A percentile compares a stretch with the other conserved stretches of the same genome.
Evolutionary conservation across 2,888 invertebrate genomes (phyloP).

Genomic region (Cepaea hortensis): DNA sequence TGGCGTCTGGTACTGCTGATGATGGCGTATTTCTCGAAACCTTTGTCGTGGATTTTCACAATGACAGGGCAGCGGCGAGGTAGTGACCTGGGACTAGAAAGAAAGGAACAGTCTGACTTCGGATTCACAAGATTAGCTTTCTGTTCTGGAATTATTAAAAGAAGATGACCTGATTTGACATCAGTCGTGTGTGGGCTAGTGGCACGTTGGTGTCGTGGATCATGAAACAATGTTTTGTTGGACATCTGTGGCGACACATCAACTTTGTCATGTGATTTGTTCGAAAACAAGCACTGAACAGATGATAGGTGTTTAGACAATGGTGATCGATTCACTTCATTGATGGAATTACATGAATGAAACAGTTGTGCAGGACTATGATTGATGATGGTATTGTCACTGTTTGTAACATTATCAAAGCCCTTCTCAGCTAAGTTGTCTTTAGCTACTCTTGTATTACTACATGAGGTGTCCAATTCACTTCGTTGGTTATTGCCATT

Average conservation of each 20-base stretch:
- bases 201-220: neutral
- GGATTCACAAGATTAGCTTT: too few relatives aligned
- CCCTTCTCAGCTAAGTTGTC: too few relatives aligned
- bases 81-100: neutral
- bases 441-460: too few relatives aligned
- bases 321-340: neutral
- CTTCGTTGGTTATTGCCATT: neutral
- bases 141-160: neutral
- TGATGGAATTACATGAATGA: too few relatives aligned
- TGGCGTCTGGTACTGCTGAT: slow-evolving; percentile 8
- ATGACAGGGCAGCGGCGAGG: slow-evolving; percentile 19
- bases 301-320: neutral
- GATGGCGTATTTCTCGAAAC: slow-evolving; percentile 18
- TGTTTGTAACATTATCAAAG: too few relatives aligned
- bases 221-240: neutral
- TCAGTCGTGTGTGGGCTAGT: neutral
- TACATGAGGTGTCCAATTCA: neutral
- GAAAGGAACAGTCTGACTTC: neutral
- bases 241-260: neutral
- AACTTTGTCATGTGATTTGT: neutral
- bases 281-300: neutral
- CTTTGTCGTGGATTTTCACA: slow-evolving; percentile 20
- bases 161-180: slow-evolving; percentile 12
- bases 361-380: too few relatives aligned
- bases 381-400: too few relatives aligned